Evolutionary conservation across 2,888 invertebrate species (phyloP).

Genomic region (Sarcophaga rosellei): DNA sequence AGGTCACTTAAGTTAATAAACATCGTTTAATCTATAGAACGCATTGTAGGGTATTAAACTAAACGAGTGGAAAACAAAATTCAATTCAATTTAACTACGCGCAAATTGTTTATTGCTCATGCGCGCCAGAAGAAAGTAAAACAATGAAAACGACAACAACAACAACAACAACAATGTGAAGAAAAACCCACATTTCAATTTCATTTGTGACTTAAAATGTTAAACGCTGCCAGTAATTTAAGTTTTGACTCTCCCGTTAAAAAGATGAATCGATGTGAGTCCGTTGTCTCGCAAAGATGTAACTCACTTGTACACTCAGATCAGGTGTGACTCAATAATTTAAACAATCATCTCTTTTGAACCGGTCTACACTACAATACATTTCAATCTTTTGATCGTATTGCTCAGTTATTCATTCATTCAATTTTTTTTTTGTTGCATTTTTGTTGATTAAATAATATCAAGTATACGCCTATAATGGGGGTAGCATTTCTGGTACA

Average conservation of each 20-base stretch:
- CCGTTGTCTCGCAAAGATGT: slow-evolving; percentile 9
- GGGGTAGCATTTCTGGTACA: slow-evolving; percentile 3
- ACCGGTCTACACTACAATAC: not conserved
- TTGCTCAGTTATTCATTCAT: slow-evolving; percentile 9
- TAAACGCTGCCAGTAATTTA: slow-evolving; percentile 11
- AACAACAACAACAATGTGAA: not conserved
- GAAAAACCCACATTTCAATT: slow-evolving; percentile 44
- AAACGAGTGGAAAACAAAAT: not conserved
- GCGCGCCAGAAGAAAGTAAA: slow-evolving; percentile 50
- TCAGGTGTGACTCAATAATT: not conserved
- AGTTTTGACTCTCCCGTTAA: not conserved
- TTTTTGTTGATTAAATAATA: slow-evolving; percentile 55
- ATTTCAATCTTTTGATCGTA: not conserved
- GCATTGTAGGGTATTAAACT: slow-evolving; percentile 42
- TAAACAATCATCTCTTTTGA: not conserved
- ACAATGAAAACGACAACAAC: not conserved
- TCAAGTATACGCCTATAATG: slow-evolving; percentile 54
- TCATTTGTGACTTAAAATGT: slow-evolving; percentile 31
- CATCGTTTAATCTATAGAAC: too few species aligned
- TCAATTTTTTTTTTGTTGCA: not conserved
- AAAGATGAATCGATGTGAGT: not conserved
- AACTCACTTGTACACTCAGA: not conserved
- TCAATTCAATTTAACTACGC: slow-evolving; percentile 1
- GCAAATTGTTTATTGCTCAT: slow-evolving; percentile 48
- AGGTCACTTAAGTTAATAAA: too few species aligned